Evolutionary conservation across 2,797 vertebrate species (phyloP), one percentile per base, ranked within the genome.

Genomic region (Sciurus vulgaris): DNA sequence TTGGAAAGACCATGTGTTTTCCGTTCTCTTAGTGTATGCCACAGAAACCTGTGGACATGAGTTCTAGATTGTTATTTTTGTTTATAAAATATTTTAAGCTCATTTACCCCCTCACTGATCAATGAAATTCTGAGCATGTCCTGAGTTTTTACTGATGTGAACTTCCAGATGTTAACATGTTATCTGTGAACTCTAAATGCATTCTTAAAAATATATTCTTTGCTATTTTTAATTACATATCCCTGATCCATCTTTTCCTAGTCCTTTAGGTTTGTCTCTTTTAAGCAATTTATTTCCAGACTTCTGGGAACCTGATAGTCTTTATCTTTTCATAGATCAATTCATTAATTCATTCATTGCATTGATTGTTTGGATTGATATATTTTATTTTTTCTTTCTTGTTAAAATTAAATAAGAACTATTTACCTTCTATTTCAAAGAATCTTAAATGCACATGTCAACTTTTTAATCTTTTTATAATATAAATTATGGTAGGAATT

Each of bases 361-460:
- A 30, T 5, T 86, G 85, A 70, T 33, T 95, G 15, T 70, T 86
- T 6, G 47, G 44, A 92, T 65, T 59, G 79, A 69, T 51, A 74
- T 14, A 22, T 79, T 91, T 79, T 17, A 61, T 63, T 28, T 79
- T 96, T 54, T 44, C 14, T 86, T 89, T 94, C 78, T 72, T 35
- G 17, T 76, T 87, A 85, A 93, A 90, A 76, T 73, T 49, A 94
- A 33, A 7, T 73, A 44, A 89, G 11, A 44, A 30, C 1, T 26
- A 9, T 18, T 26, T 79, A 38, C 4, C 1, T 86, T 88, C 59
- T 70, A 83, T 73, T 92, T 95, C 56, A 87, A 18, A 90, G 78
- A 76, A 59, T 73, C 33, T 81, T 28, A 61, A 63, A 73, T 56
- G 59, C 54, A 51, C 20, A 28, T 44, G 47, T 7, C 38, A 82